A percentile compares a stretch with the other conserved stretches of the same genome.
phyloP scores from a whole-genome alignment of 2,888 invertebrate species.

The Stenichneumon culpator region DNA sequence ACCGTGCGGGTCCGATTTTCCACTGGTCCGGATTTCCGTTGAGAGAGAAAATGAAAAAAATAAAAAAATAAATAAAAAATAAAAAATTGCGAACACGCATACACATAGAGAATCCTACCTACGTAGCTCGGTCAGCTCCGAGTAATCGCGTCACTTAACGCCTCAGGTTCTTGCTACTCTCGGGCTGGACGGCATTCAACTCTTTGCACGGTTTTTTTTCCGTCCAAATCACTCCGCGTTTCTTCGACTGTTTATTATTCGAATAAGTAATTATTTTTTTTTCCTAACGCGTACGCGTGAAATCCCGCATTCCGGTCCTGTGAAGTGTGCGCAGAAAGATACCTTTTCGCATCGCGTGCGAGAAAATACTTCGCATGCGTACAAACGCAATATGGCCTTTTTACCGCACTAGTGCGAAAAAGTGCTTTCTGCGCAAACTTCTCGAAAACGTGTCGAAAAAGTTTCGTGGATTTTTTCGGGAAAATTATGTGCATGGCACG shows the following conservation, averaged over 20 bases:
- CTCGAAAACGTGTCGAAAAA: no score
- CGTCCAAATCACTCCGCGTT: conserved; percentile 22
- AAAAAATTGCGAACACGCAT: background rate
- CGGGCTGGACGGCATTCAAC: conserved; percentile 7
- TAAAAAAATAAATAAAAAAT: background rate
- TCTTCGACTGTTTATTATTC: conserved; percentile 36
- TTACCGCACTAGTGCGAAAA: no score
- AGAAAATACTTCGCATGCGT: no score
- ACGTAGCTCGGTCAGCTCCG: conserved; percentile 7
- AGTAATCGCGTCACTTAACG: conserved; percentile 61
- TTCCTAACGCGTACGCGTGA: no score
- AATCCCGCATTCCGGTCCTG: no score
- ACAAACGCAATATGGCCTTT: no score
- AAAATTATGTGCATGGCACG: no score
- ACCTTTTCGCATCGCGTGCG: no score
- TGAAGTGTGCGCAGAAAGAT: no score
- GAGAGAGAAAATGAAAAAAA: conserved; percentile 14
- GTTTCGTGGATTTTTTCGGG: no score
- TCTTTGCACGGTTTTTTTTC: conserved; percentile 32
- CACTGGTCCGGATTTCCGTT: conserved; percentile 62
- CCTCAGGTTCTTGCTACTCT: conserved; percentile 35
- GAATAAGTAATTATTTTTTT: conserved; percentile 7
- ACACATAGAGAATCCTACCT: background rate
- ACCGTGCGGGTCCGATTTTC: conserved; percentile 51
- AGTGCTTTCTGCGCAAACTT: no score